Percentiles rank a stretch among this genome's conserved stretches.
These are phyloP conservation scores for Prorops nasuta DNA, from an alignment of 1,140 invertebrate genomes.

Conservation along the genomic window DNA sequence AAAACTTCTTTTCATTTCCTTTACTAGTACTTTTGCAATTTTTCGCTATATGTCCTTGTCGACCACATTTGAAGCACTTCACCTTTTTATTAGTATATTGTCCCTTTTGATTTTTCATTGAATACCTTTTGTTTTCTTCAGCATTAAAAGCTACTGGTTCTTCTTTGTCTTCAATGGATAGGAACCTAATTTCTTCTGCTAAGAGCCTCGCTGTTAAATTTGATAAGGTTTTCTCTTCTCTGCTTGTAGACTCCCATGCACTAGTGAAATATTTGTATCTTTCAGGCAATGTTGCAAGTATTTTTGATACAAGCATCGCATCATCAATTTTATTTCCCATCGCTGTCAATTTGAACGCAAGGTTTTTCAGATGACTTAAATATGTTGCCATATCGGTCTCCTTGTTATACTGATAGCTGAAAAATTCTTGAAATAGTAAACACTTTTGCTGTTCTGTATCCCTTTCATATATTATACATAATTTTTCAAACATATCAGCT, in stretches of 20 bases:
- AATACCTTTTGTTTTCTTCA: background rate
- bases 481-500: slow-evolving; percentile 1
- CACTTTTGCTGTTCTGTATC: too few species aligned
- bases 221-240: background rate
- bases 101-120: too few species aligned
- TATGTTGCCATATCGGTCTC: background rate
- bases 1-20: background rate
- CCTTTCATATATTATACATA: slow-evolving; percentile 3
- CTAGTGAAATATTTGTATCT: background rate
- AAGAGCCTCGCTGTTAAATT: background rate
- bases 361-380: background rate
- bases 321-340: background rate
- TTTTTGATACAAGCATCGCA: background rate
- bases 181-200: background rate
- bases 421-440: slow-evolving; percentile 2
- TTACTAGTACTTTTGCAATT: background rate
- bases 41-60: background rate
- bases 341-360: background rate
- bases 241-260: background rate
- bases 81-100: background rate
- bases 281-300: background rate
- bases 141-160: background rate
- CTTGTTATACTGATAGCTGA: background rate
- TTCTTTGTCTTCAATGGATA: background rate
- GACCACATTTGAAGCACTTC: background rate